Evolutionary conservation across 2,797 vertebrate genomes (phyloP).

Genomic region (Sorex maritimensis): DNA sequence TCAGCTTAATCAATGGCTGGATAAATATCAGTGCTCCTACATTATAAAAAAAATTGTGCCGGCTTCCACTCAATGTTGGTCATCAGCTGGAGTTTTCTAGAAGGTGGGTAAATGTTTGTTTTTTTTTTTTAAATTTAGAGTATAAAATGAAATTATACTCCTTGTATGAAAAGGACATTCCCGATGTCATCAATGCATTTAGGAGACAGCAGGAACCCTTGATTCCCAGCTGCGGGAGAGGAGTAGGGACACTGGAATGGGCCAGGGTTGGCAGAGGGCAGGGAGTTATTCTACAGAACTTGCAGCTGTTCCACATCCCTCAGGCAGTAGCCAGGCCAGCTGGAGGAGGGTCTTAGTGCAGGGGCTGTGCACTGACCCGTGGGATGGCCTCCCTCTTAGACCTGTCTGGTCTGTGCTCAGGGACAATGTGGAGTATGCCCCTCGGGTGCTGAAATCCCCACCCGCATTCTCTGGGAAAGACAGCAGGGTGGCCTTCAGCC

Average conservation of each 20-base stretch:
- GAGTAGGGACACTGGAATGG: background rate
- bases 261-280: background rate
- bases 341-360: background rate
- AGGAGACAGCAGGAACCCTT: background rate
- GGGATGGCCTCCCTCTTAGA: background rate
- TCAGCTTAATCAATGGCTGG: too few species aligned
- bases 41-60: too few species aligned
- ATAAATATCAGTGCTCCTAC: too few species aligned
- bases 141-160: background rate
- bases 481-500: background rate
- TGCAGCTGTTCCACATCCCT: background rate
- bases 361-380: background rate
- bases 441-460: too few species aligned
- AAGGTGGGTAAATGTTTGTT: background rate
- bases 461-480: conserved; percentile 12
- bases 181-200: background rate
- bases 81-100: conserved; percentile 5
- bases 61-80: background rate
- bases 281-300: background rate
- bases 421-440: background rate
- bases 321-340: background rate
- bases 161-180: background rate
- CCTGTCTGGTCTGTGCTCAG: background rate
- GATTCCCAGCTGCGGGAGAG: background rate
- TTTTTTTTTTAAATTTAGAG: background rate